phyloP scores from a whole-genome alignment of 2,888 invertebrate genomes.

The Carcina quercana region DNA sequence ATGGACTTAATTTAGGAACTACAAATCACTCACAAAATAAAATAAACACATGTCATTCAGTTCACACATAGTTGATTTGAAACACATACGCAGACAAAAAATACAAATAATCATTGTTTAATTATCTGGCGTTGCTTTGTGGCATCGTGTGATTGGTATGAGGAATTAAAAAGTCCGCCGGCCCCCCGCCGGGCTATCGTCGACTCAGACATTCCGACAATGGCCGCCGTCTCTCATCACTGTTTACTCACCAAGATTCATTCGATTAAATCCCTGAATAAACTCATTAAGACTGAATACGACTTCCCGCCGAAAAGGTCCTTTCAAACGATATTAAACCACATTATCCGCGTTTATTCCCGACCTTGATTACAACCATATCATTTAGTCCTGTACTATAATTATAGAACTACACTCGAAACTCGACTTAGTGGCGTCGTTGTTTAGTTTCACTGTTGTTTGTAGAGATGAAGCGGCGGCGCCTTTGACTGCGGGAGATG shows the following conservation, averaged over 20 bases:
- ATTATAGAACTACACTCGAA: slow-evolving; percentile 44
- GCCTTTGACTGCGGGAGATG: slow-evolving; percentile 65
- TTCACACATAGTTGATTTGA: no score
- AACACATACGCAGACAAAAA: slow-evolving; percentile 7
- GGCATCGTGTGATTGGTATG: slow-evolving; percentile 10
- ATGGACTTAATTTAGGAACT: no score
- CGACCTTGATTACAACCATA: slow-evolving; percentile 71
- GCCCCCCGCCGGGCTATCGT: slow-evolving; percentile 14
- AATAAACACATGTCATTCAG: no score
- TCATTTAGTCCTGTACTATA: slow-evolving; percentile 71
- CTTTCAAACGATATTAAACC: slow-evolving; percentile 70
- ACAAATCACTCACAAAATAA: no score
- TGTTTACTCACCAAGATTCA: slow-evolving; percentile 69
- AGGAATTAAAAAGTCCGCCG: slow-evolving; percentile 18
- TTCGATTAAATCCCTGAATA: slow-evolving; percentile 70
- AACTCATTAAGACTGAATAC: slow-evolving; percentile 69
- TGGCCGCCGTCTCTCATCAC: slow-evolving; percentile 34
- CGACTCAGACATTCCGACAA: slow-evolving; percentile 6
- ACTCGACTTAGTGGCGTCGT: slow-evolving; percentile 22
- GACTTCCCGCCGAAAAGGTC: slow-evolving; percentile 68
- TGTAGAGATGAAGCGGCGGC: slow-evolving; percentile 35
- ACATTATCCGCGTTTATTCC: slow-evolving; percentile 70
- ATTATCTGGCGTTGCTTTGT: slow-evolving; percentile 18
- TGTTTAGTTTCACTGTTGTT: slow-evolving; percentile 30
- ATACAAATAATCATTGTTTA: slow-evolving; percentile 16